These are phyloP conservation scores for Psittacus erithacus DNA, from an alignment of 2,113 vertebrate genomes.

Conservation along the genomic window DNA sequence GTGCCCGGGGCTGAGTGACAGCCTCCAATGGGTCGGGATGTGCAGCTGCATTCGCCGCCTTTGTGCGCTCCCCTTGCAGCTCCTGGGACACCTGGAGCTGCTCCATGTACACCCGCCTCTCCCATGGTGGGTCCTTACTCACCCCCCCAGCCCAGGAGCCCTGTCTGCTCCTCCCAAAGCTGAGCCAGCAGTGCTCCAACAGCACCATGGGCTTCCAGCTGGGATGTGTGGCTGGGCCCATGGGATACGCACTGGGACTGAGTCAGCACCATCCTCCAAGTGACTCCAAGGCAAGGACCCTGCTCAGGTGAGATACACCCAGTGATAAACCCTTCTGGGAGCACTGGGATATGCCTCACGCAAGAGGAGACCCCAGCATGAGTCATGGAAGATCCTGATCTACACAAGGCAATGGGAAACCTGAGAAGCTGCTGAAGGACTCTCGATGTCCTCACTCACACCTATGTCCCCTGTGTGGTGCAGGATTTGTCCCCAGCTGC, in stretches of 20 bases:
- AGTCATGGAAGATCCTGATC: background rate
- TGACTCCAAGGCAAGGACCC: background rate
- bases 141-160: background rate
- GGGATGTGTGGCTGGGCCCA: background rate
- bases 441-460: rapidly evolving
- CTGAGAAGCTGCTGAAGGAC: background rate
- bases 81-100: background rate
- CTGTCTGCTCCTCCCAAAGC: background rate
- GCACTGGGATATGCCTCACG: background rate
- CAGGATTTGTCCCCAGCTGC: rapidly evolving
- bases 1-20: slow-evolving; percentile 56
- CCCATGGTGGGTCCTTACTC: background rate
- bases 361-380: background rate
- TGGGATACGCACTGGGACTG: background rate
- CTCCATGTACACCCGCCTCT: background rate
- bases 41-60: slow-evolving; percentile 51
- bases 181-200: background rate
- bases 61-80: background rate
- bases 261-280: background rate
- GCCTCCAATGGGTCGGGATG: slow-evolving; percentile 12
- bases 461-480: rapidly evolving
- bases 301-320: background rate
- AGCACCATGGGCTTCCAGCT: background rate
- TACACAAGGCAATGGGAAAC: background rate
- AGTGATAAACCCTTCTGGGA: background rate